Evolutionary conservation across 2,113 vertebrate genomes (phyloP).

Genomic region (Panthera tigris): DNA sequence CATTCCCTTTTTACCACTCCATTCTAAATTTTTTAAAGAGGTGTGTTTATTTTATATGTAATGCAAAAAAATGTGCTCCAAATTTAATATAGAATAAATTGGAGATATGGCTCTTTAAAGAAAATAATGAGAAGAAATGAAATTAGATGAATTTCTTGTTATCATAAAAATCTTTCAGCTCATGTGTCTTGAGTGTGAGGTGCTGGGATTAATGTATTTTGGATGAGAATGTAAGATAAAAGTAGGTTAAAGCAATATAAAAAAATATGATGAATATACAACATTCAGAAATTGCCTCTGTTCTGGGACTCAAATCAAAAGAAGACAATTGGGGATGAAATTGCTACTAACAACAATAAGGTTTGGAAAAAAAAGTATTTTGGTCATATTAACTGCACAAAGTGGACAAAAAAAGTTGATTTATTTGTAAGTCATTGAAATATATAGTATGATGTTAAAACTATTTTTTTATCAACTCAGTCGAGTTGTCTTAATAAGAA

Average conservation of each 20-base stretch:
- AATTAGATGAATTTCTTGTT: neutral
- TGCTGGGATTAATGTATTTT: neutral
- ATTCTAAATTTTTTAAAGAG: neutral
- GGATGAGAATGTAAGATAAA: neutral
- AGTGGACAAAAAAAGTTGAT: neutral
- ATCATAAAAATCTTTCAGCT: neutral
- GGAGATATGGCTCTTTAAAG: neutral
- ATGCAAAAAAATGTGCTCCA: neutral
- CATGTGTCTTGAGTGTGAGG: neutral
- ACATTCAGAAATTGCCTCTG: neutral
- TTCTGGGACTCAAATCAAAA: neutral
- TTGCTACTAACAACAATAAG: neutral
- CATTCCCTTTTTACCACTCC: neutral
- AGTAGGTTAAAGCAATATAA: neutral
- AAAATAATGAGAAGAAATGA: neutral
- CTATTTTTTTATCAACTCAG: neutral
- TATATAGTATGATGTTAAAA: neutral
- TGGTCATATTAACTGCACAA: neutral
- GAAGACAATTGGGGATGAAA: conserved; percentile 3
- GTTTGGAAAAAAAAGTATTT: conserved; percentile 1
- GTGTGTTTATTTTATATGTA: neutral
- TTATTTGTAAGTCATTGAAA: neutral
- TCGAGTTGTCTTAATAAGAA: neutral
- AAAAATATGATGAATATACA: neutral
- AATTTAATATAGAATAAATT: neutral